Conservation (phyloP, 2,797 vertebrate genomes). For the Heterohyrax brucei region DNA sequence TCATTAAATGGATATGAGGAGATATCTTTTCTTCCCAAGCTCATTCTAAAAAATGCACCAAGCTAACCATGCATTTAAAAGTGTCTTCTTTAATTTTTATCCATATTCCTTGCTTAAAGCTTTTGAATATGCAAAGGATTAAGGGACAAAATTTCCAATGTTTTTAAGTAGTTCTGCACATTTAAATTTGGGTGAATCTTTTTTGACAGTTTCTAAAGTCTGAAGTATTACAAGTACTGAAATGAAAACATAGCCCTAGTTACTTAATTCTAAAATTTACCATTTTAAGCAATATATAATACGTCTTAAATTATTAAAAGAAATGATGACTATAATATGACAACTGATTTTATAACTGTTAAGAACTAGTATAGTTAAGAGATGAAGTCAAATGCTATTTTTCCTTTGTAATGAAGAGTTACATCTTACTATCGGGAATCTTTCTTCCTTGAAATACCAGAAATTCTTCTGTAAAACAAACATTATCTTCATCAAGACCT, state of each 20-base stretch:
- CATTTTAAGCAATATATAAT: slow-evolving; percentile 48
- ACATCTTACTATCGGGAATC: slow-evolving; percentile 79
- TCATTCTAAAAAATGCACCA: slow-evolving; percentile 70
- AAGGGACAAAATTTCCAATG: slow-evolving; percentile 60
- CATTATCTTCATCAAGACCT: slow-evolving; percentile 83
- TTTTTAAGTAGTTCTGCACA: slow-evolving; percentile 66
- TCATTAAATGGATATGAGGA: slow-evolving; percentile 60
- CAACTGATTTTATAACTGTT: slow-evolving; percentile 59
- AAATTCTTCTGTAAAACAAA: slow-evolving; percentile 91
- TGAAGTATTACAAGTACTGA: slow-evolving; percentile 63
- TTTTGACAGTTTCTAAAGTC: slow-evolving; percentile 60
- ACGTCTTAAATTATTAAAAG: slow-evolving; percentile 5
- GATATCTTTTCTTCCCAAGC: slow-evolving; percentile 55
- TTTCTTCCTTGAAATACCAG: slow-evolving; percentile 89
- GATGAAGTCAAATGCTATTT: slow-evolving; percentile 50
- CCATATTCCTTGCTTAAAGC: slow-evolving; percentile 47
- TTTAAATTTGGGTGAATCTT: slow-evolving; percentile 56
- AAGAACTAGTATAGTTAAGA: slow-evolving; percentile 62
- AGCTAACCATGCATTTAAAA: slow-evolving; percentile 64
- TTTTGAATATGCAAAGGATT: slow-evolving; percentile 70
- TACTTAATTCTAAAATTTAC: slow-evolving; percentile 63
- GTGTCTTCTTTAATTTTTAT: slow-evolving; percentile 63
- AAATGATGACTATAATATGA: slow-evolving; percentile 56
- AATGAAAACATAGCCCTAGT: slow-evolving; percentile 53
- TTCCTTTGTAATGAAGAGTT: slow-evolving; percentile 68